These are phyloP conservation scores for Cremastinae sp. DNA, from an alignment of 2,888 invertebrate genomes.

Conservation along the genomic window DNA sequence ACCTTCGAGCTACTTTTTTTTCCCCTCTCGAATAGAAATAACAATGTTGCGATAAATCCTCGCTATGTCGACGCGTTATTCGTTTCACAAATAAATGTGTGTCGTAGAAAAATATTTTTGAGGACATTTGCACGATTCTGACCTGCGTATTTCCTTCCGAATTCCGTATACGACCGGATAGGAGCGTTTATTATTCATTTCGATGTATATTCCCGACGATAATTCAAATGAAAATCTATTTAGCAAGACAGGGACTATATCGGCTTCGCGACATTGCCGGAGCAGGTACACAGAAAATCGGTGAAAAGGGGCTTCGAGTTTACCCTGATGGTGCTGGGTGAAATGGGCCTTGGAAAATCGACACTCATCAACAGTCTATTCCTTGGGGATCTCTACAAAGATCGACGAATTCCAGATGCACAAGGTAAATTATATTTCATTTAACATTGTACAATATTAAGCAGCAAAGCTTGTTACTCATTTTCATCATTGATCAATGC, in stretches of 20 bases:
- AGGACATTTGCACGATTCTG: no score
- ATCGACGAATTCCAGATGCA: constrained; percentile 88
- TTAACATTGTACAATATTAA: no score
- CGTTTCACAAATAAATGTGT: no score
- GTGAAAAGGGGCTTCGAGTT: constrained; percentile 98
- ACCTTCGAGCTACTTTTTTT: not conserved
- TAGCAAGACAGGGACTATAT: constrained; percentile 84
- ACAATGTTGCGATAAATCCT: no score
- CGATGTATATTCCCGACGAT: no score
- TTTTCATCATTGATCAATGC: constrained; percentile 17
- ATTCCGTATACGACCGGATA: not conserved
- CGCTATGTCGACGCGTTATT: no score
- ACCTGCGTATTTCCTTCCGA: no score
- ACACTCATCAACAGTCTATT: constrained; percentile 97
- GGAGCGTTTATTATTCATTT: no score
- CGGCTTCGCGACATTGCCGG: constrained; percentile 96
- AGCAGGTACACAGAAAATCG: constrained; percentile 97
- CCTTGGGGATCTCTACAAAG: constrained; percentile 95
- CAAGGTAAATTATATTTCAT: constrained; percentile 84
- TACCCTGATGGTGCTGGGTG: constrained; percentile 97
- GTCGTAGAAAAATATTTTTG: no score
- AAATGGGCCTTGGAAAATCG: constrained; percentile 96
- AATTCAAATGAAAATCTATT: constrained; percentile 61
- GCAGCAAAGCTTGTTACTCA: not conserved
- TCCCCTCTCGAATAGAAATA: no score